phyloP scores from a whole-genome alignment of 2,888 invertebrate species.

The Noctua janthina region DNA sequence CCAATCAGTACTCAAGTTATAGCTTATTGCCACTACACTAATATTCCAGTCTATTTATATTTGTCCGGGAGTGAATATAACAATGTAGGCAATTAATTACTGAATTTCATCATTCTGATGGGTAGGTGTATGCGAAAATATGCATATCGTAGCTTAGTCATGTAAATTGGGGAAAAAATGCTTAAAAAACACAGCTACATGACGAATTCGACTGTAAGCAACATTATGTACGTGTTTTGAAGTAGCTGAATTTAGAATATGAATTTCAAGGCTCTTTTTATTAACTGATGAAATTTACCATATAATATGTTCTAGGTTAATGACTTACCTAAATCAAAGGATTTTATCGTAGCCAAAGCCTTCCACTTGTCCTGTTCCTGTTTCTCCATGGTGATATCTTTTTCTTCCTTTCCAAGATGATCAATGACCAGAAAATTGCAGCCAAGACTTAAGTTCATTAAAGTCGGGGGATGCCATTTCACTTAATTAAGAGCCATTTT shows the following conservation, averaged over 20 bases:
- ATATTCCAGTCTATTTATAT: background rate
- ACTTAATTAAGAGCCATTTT: slow-evolving; percentile 66
- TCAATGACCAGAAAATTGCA: slow-evolving; percentile 71
- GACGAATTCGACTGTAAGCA: background rate
- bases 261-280: slow-evolving; percentile 18
- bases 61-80: background rate
- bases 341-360: slow-evolving; percentile 84
- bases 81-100: background rate
- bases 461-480: slow-evolving; percentile 76
- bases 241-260: background rate
- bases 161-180: background rate
- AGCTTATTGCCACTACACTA: no score
- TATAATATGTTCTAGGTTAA: background rate
- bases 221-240: background rate
- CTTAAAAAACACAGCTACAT: background rate
- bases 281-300: background rate
- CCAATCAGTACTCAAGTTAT: background rate
- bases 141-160: no score
- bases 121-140: background rate
- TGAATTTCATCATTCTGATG: slow-evolving; percentile 33
- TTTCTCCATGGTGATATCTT: slow-evolving; percentile 77
- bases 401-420: slow-evolving; percentile 14
- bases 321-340: slow-evolving; percentile 85
- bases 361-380: slow-evolving; percentile 84
- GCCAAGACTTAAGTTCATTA: slow-evolving; percentile 79